These are phyloP conservation scores for Tupaia chinensis DNA, from an alignment of 2,113 vertebrate species.

Conservation along the genomic window DNA sequence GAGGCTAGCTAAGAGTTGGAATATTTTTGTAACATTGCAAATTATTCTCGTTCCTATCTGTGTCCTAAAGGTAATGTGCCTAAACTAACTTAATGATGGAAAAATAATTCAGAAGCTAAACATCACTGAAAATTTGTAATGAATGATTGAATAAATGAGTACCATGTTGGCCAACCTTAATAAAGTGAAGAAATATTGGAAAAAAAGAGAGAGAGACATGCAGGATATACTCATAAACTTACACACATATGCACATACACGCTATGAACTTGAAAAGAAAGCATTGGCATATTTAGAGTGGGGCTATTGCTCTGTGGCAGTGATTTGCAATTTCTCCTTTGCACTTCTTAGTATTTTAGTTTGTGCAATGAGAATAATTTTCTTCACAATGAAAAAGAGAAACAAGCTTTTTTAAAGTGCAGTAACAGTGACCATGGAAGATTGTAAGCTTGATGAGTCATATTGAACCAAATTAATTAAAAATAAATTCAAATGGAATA, in stretches of 20 bases:
- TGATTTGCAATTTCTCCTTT: neutral
- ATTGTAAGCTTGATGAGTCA: neutral
- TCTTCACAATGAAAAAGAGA: neutral
- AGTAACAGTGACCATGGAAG: neutral
- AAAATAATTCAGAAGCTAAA: no score
- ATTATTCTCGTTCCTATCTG: no score
- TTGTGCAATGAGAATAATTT: neutral
- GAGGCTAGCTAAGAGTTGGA: no score
- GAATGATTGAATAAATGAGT: no score
- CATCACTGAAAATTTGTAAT: no score
- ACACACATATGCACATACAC: neutral
- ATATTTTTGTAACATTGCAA: neutral
- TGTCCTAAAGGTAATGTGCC: no score
- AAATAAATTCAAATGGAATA: neutral
- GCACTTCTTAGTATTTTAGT: neutral
- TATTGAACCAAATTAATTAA: neutral
- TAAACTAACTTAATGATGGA: no score
- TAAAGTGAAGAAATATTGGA: no score
- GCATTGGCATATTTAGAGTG: neutral
- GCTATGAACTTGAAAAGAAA: neutral
- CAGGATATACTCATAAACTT: no score
- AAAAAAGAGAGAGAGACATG: no score
- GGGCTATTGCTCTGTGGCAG: neutral
- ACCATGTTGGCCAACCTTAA: no score
- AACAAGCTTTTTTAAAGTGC: neutral